Evolutionary conservation across 2,797 vertebrate species (phyloP).

Genomic region (Pyrrhura leucotis): DNA sequence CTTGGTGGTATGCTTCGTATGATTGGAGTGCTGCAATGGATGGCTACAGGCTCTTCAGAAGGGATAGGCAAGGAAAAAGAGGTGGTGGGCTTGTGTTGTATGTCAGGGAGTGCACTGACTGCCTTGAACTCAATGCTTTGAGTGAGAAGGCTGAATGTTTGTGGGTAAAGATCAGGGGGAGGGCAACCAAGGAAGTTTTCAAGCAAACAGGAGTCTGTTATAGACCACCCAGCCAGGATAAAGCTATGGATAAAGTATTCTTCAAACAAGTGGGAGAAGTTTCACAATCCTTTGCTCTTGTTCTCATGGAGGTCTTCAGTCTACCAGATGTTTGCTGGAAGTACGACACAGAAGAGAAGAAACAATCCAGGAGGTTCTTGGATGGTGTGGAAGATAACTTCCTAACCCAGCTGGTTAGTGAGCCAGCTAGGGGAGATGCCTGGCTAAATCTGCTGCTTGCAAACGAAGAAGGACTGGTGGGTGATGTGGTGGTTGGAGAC

Average conservation of each 20-base stretch:
- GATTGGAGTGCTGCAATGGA: not conserved
- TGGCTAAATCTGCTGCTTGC: not conserved
- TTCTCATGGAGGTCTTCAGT: not conserved
- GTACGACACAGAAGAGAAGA: not conserved
- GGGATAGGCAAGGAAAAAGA: not conserved
- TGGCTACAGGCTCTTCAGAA: not conserved
- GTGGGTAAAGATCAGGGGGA: not conserved
- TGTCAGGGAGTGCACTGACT: not conserved
- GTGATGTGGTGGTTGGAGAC: not conserved
- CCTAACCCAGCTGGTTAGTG: not conserved
- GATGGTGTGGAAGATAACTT: not conserved
- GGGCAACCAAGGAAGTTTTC: not conserved
- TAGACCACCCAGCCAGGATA: not conserved
- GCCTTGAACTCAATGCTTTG: not conserved
- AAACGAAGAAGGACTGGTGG: not conserved
- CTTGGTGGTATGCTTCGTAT: not conserved
- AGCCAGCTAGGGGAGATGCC: not conserved
- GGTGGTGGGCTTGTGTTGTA: not conserved
- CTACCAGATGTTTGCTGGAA: not conserved
- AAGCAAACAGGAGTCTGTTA: not conserved
- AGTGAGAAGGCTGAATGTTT: not conserved
- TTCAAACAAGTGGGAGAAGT: not conserved
- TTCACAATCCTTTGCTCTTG: not conserved
- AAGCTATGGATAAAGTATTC: not conserved
- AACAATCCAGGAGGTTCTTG: not conserved